These are phyloP conservation scores for Columbina picui DNA, from an alignment of 2,113 vertebrate genomes.

Conservation along the genomic window DNA sequence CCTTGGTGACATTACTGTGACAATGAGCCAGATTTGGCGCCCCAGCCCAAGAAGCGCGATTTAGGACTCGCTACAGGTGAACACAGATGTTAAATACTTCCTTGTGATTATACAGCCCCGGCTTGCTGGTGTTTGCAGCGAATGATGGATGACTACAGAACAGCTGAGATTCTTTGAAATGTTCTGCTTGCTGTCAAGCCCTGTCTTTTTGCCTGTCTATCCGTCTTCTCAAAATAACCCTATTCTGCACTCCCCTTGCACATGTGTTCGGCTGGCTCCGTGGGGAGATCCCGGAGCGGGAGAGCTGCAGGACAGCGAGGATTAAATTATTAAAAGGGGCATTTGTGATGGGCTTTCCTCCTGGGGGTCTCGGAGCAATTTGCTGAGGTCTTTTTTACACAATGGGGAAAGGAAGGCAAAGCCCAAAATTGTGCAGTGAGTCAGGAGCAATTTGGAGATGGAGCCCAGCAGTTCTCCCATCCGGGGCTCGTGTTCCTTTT, in stretches of 20 bases:
- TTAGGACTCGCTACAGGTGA: not conserved
- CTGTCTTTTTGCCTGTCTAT: constrained; percentile 54
- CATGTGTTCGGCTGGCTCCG: not conserved
- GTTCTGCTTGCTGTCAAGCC: constrained; percentile 65
- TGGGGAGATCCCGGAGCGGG: constrained; percentile 1
- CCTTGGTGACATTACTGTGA: not conserved
- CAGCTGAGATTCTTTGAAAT: constrained; percentile 57
- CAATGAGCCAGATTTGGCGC: not conserved
- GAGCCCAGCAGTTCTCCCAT: not conserved
- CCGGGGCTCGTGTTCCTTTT: not conserved
- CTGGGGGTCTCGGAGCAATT: not conserved
- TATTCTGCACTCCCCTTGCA: not conserved
- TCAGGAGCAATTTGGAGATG: not conserved
- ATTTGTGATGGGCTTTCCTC: not conserved
- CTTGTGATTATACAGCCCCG: not conserved
- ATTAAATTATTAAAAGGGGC: not conserved
- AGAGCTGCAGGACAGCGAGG: not conserved
- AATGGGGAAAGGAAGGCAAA: not conserved
- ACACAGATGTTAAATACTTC: constrained; percentile 29
- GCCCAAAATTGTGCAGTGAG: not conserved
- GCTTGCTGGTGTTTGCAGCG: not conserved
- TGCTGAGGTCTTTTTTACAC: not conserved
- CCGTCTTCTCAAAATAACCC: constrained; percentile 35
- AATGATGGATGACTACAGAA: constrained; percentile 60
- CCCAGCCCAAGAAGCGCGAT: not conserved